Evolutionary conservation across 2,113 vertebrate species (phyloP), one percentile per base, ranked within the genome.

Genomic region (Plecotus auritus): DNA sequence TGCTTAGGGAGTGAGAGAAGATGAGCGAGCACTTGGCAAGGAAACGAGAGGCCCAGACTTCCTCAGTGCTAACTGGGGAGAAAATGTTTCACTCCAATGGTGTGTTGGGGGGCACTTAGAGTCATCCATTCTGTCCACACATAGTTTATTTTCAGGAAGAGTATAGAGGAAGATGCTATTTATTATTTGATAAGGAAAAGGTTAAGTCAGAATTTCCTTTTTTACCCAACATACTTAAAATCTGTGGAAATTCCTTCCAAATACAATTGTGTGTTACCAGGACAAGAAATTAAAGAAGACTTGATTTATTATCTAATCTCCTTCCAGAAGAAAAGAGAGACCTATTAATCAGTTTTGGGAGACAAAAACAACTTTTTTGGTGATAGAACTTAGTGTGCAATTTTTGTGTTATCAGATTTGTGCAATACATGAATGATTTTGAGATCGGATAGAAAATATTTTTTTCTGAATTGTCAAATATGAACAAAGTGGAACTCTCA

Each of bases 221-320:
- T 67, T 47, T 35, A 4, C 12, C 18, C 11, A 82, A 45, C 28
- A 14, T 77, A 89, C 78, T 92, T 90, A 88, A 93, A 96, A 83
- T 86, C 59, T 86, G 9, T 72, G 78, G 37, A 94, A 73, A 89
- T 74, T 51, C 49, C 70, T 35, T 80, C 64, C 32, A 37, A 59
- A 74, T 47, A n/a, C 18, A 84, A 67, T 37, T 67, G 9, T 26
- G 22, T 91, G 49, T 54, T 80, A 78, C 86, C 37, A 70, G 77
- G 47, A 88, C 12, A 26, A 88, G 32, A 81, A 86, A 88, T 91
- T 73, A 85, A 88, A 67, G n/a, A 90, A 91, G 30, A 2, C 26
- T 93, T 97, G 91, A 95, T 97, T 97, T 96, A 93, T 40, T 80
- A 56, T 35, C 35, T 96, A 93, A 70, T 92, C 49, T 93, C 2